Evolutionary conservation across 2,888 invertebrate species (phyloP).

Genomic region (Micoletzkya japonica): DNA sequence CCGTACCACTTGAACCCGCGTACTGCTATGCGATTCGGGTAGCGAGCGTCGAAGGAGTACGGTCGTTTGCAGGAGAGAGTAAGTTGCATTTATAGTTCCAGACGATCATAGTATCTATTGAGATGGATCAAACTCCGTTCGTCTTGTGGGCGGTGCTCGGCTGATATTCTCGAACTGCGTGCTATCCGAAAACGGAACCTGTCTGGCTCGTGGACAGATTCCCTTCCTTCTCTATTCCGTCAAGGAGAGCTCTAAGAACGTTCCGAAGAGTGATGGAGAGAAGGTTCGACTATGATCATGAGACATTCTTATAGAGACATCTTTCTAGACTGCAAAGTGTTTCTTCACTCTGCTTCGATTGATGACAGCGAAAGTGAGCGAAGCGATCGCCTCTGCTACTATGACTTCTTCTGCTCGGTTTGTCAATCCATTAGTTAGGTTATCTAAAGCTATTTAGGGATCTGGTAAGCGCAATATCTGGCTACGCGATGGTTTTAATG

Average conservation of each 20-base stretch:
- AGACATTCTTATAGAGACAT: neutral
- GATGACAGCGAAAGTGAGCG: slow-evolving; percentile 23
- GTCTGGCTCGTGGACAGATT: slow-evolving; percentile 88
- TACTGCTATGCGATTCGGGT: slow-evolving; percentile 4
- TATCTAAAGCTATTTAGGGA: neutral
- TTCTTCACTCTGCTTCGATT: slow-evolving; percentile 24
- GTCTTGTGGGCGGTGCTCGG: slow-evolving; percentile 82
- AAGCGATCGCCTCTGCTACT: slow-evolving; percentile 14
- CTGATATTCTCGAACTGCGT: slow-evolving; percentile 44
- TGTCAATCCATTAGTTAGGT: neutral
- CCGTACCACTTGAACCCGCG: slow-evolving; percentile 1
- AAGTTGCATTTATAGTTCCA: neutral
- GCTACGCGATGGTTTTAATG: slow-evolving; percentile 54
- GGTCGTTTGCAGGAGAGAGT: slow-evolving; percentile 22
- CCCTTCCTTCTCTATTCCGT: slow-evolving; percentile 83
- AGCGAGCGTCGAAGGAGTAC: slow-evolving; percentile 4
- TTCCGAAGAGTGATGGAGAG: neutral
- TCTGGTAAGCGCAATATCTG: slow-evolving; percentile 45
- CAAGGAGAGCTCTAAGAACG: neutral
- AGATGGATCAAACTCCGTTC: slow-evolving; percentile 82
- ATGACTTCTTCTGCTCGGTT: slow-evolving; percentile 4
- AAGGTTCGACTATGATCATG: neutral
- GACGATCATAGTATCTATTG: slow-evolving; percentile 74
- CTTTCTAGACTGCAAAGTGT: neutral
- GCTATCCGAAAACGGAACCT: slow-evolving; percentile 75